These are phyloP conservation scores for Sterrhoptilus dennistouni DNA, from an alignment of 2,113 vertebrate genomes.

Conservation along the genomic window DNA sequence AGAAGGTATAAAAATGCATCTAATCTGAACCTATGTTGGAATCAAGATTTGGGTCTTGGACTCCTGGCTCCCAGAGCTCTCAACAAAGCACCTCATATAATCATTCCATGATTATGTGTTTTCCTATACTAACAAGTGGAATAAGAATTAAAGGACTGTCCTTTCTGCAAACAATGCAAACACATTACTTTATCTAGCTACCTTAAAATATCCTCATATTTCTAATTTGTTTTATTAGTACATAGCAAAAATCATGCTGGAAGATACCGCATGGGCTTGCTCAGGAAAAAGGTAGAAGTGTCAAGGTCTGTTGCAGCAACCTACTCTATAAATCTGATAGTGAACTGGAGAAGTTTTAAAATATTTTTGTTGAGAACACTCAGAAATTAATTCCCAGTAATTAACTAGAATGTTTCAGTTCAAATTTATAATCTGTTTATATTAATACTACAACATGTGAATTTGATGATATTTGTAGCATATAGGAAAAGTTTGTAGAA, in stretches of 20 bases:
- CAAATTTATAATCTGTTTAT: not conserved
- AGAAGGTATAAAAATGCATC: too few species aligned
- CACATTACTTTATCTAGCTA: not conserved
- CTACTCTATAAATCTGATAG: not conserved
- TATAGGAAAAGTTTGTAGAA: not conserved
- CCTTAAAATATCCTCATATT: not conserved
- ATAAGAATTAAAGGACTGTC: not conserved
- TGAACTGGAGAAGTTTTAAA: not conserved
- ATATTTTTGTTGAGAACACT: not conserved
- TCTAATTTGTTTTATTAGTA: not conserved
- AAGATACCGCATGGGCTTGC: not conserved
- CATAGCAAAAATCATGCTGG: not conserved
- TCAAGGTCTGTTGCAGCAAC: not conserved
- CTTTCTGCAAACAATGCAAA: fast-evolving
- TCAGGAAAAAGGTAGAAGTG: not conserved
- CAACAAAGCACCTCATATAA: too few species aligned
- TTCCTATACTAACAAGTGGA: not conserved
- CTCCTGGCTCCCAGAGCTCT: too few species aligned
- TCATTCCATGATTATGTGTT: too few species aligned
- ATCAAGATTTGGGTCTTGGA: too few species aligned
- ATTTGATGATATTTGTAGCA: not conserved
- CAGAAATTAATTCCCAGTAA: not conserved
- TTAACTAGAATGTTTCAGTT: not conserved
- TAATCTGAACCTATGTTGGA: too few species aligned
- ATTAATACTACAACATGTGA: not conserved